A percentile compares a stretch with the other conserved stretches of the same genome.
Conservation (phyloP, 2,888 invertebrate genomes). For the Sclerodermus sp. region DNA sequence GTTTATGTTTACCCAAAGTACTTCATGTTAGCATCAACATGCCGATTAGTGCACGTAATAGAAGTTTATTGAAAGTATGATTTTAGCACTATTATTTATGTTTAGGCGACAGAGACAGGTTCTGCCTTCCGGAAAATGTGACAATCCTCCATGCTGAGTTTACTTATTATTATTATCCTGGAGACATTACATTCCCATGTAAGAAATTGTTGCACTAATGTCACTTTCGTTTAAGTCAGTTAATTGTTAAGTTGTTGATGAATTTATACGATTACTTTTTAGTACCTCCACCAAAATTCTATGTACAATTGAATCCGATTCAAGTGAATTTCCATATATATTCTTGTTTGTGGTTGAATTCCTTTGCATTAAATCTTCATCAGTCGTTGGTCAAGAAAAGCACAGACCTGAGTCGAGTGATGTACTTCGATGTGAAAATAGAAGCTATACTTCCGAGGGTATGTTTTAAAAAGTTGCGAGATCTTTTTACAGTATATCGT, state of each 20-base stretch:
- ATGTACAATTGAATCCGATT: constrained; percentile 88
- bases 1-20: not conserved
- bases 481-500: too few species aligned
- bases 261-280: constrained; percentile 42
- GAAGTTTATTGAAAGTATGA: not conserved
- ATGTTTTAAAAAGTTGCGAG: constrained; percentile 31
- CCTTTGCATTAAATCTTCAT: constrained; percentile 86
- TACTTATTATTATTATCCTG: constrained; percentile 95
- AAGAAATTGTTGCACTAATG: constrained; percentile 46
- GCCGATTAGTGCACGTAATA: constrained; percentile 2
- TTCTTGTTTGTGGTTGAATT: constrained; percentile 91
- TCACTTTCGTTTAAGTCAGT: constrained; percentile 12
- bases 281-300: constrained; percentile 94
- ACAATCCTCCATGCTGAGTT: constrained; percentile 94
- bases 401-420: constrained; percentile 55
- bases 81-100: constrained; percentile 5
- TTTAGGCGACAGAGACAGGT: constrained; percentile 73
- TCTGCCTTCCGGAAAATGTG: constrained; percentile 85
- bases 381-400: constrained; percentile 67
- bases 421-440: constrained; percentile 82
- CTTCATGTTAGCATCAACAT: constrained; percentile 1
- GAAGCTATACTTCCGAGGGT: constrained; percentile 95
- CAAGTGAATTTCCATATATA: constrained; percentile 83
- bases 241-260: not conserved
- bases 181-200: constrained; percentile 86